phyloP scores from a whole-genome alignment of 2,113 vertebrate species.

The Myrmecophaga tridactyla region DNA sequence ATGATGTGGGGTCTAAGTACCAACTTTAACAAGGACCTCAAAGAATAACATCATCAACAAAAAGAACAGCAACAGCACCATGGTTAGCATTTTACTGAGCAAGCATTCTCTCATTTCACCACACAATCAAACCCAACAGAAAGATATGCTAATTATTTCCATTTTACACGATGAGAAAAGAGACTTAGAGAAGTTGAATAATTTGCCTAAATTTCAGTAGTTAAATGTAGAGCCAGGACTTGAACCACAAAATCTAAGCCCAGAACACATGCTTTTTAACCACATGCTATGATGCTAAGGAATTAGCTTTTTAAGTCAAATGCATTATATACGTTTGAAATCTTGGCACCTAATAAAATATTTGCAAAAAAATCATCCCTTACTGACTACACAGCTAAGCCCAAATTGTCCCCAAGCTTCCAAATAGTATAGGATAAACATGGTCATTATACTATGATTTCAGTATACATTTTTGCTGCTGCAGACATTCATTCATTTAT shows the following conservation, averaged over 20 bases:
- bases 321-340: not conserved
- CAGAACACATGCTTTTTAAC: not conserved
- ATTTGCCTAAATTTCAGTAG: not conserved
- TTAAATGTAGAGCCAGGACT: not conserved
- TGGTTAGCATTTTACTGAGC: not conserved
- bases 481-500: not conserved
- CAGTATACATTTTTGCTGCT: not conserved
- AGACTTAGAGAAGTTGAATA: not conserved
- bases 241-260: not conserved
- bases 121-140: not conserved
- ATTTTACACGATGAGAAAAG: not conserved
- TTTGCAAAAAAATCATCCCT: not conserved
- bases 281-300: not conserved
- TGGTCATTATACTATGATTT: not conserved
- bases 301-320: conserved; percentile 19
- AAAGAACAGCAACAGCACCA: not conserved
- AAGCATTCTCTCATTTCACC: not conserved
- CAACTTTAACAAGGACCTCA: not conserved
- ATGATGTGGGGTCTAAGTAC: not conserved
- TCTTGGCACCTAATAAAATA: not conserved
- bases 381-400: not conserved
- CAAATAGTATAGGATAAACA: not conserved
- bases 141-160: not conserved
- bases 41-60: not conserved
- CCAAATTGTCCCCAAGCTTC: not conserved